A percentile compares a stretch with the other conserved stretches of the same genome.
phyloP scores from a whole-genome alignment of 2,888 invertebrate genomes.

The Hofmannophila pseudospretella region DNA sequence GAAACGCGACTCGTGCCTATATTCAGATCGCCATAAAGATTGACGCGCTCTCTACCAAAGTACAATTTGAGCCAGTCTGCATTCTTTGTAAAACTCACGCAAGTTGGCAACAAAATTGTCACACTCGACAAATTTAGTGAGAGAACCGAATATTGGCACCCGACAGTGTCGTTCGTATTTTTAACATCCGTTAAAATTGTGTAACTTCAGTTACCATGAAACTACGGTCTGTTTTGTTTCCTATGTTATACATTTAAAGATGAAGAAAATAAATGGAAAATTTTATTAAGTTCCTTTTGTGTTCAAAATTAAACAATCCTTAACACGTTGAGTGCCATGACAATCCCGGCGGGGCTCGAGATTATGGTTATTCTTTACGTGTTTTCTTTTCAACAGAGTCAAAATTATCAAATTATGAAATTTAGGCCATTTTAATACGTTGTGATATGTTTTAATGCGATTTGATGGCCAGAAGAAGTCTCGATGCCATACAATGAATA shows the following conservation, averaged over 20 bases:
- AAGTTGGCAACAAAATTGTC: constrained; percentile 30
- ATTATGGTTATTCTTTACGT: too few species aligned
- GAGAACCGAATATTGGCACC: constrained; percentile 32
- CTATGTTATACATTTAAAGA: background rate
- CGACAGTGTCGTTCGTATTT: constrained; percentile 20
- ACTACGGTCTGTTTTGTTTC: background rate
- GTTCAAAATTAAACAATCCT: too few species aligned
- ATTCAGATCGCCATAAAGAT: background rate
- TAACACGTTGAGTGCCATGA: too few species aligned
- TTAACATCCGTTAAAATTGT: constrained; percentile 6
- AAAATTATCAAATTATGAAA: too few species aligned
- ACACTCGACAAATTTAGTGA: constrained; percentile 33
- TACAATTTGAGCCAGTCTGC: constrained; percentile 8
- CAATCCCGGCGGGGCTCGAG: too few species aligned
- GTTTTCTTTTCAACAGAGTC: too few species aligned
- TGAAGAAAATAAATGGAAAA: background rate
- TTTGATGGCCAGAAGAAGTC: too few species aligned
- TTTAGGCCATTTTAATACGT: too few species aligned
- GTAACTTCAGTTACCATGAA: constrained; percentile 1
- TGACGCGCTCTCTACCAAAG: background rate
- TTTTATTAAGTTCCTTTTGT: too few species aligned
- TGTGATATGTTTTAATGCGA: too few species aligned
- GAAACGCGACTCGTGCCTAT: too few species aligned
- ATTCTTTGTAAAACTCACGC: constrained; percentile 16
- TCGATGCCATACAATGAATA: too few species aligned